phyloP scores from a whole-genome alignment of 2,797 vertebrate species.

The Anniella stebbinsi region DNA sequence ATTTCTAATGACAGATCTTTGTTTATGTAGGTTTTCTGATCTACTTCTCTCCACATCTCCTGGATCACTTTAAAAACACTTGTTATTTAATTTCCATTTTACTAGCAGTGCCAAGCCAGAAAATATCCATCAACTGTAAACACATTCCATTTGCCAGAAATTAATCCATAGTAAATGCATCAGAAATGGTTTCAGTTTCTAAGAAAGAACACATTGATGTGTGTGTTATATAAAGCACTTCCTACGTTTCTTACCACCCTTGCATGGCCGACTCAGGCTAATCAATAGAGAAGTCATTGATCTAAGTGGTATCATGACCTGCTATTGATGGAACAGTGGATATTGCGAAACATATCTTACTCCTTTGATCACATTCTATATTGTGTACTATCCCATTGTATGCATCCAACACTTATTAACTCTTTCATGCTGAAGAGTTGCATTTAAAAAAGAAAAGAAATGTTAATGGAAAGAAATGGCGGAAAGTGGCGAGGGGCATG shows the following conservation, averaged over 20 bases:
- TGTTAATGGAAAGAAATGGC: constrained; percentile 21
- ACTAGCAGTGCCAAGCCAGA: constrained; percentile 5
- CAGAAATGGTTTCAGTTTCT: constrained; percentile 41
- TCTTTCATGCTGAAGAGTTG: not conserved
- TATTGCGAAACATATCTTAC: not conserved
- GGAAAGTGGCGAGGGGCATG: too few species aligned
- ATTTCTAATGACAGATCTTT: not conserved
- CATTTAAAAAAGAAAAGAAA: not conserved
- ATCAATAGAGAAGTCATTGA: constrained; percentile 45
- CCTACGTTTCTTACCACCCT: constrained; percentile 37
- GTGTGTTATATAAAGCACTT: constrained; percentile 38
- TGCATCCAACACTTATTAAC: constrained; percentile 11
- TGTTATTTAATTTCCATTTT: constrained; percentile 39
- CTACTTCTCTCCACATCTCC: not conserved
- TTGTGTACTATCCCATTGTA: not conserved
- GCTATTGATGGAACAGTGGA: not conserved
- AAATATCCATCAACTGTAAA: constrained; percentile 11
- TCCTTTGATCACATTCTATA: constrained; percentile 15
- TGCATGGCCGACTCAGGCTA: constrained; percentile 30
- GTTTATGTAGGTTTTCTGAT: not conserved
- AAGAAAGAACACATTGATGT: constrained; percentile 43
- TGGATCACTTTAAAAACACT: constrained; percentile 41
- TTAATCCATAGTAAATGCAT: constrained; percentile 40
- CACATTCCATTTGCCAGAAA: constrained; percentile 43
- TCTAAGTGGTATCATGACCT: constrained; percentile 49